Evolutionary conservation across 2,888 invertebrate species (phyloP), one percentile per base, ranked within the genome.

Genomic region (Macrosiphum euphorbiae): DNA sequence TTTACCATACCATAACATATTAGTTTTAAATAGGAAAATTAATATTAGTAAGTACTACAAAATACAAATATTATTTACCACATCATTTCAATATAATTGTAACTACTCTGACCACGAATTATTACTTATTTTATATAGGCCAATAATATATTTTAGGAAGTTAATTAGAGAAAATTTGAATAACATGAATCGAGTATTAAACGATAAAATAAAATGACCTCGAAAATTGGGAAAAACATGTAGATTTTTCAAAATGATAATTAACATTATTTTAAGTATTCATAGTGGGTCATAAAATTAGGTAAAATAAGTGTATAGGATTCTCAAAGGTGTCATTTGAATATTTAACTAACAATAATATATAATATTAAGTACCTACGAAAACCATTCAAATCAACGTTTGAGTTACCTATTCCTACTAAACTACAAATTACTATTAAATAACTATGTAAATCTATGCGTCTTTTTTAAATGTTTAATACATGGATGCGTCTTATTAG

Each of bases 181-280:
- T 16, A 35, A 16, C 16, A 78, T 20, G 35, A 35, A 20, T 20
- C 0, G 20, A 78, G 20, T 20, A 8, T 35, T 78, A 78, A 20
- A 20, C 20, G 20, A 35, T 20, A 35, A 78, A 78, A 78, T 78
- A 78, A 78, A 20, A 35, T 78, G 20, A 35, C 35, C 35, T n/a
- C 13, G n/a, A 47, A 4, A 86, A 86, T 13, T 24, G 28, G 16
- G 8, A 44, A 86, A 85, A 47, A 78, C 35, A 78, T 78, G 35
- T 67, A 90, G 50, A 50, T 67, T 90, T 90, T 78, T 78, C 67
- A 20, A 35, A 78, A 50, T 50, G 47, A 24, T n/a, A 67, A 90
- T 50, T 24, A 11, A 35, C 24, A 50, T 78, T 78, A 50, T 84
- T 91, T 85, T 41, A 84, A 55, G 28, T 20, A 55, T 28, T 78